Evolutionary conservation across 1,140 invertebrate genomes (phyloP).

Genomic region (Drosophila lini): DNA sequence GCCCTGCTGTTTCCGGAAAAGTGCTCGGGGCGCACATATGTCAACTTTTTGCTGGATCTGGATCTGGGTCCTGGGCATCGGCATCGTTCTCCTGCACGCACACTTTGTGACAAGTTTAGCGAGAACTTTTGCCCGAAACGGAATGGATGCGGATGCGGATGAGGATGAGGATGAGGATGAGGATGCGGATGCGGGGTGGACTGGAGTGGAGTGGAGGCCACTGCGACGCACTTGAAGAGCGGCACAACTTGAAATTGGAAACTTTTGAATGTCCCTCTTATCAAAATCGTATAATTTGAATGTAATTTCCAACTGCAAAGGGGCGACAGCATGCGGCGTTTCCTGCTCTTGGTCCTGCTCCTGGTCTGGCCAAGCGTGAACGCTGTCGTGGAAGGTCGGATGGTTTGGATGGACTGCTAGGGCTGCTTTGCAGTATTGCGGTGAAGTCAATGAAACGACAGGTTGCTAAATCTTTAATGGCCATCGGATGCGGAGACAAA

Average conservation of each 20-base stretch:
- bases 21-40: slow-evolving; percentile 84
- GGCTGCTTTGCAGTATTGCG: slow-evolving; percentile 65
- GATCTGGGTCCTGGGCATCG: slow-evolving; percentile 20
- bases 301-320: slow-evolving; percentile 83
- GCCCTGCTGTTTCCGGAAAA: slow-evolving; percentile 81
- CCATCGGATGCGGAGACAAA: slow-evolving; percentile 53
- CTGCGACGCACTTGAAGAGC: slow-evolving; percentile 65
- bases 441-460: slow-evolving; percentile 76
- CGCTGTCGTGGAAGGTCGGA: slow-evolving; percentile 10
- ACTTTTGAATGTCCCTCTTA: slow-evolving; percentile 84
- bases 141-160: background rate
- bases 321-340: slow-evolving; percentile 53
- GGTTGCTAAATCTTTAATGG: slow-evolving; percentile 77
- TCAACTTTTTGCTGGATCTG: slow-evolving; percentile 74
- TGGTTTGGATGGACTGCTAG: background rate
- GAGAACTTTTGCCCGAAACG: slow-evolving; percentile 54
- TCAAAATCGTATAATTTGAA: slow-evolving; percentile 84
- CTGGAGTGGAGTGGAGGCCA: slow-evolving; percentile 5
- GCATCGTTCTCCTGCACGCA: slow-evolving; percentile 40
- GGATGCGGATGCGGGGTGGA: background rate
- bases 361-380: slow-evolving; percentile 52
- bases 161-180: background rate
- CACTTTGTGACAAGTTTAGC: slow-evolving; percentile 67
- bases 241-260: slow-evolving; percentile 83
- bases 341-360: slow-evolving; percentile 23